These are phyloP conservation scores for Subanguina moxae DNA, from an alignment of 1,140 invertebrate genomes.

Conservation along the genomic window DNA sequence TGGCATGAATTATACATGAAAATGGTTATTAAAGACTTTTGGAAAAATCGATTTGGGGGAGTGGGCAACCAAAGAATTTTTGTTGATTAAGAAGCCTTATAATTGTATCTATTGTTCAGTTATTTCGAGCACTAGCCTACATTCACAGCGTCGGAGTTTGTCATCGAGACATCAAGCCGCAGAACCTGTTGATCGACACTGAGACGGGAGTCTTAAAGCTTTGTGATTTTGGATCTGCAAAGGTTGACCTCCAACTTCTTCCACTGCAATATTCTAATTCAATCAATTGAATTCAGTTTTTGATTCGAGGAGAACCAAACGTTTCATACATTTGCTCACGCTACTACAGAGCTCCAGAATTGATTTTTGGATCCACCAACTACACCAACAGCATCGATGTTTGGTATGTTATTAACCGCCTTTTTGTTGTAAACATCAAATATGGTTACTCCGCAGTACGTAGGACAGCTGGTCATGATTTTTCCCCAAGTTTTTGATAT, in stretches of 20 bases:
- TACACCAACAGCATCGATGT: conserved; percentile 90
- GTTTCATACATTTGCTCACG: conserved; percentile 99
- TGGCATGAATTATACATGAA: too few relatives aligned
- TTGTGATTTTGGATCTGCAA: conserved; percentile 95
- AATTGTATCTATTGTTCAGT: conserved; percentile 68
- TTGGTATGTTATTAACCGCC: background rate
- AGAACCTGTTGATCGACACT: conserved; percentile 79
- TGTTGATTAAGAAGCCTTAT: too few relatives aligned
- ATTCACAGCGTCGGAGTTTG: conserved; percentile 97
- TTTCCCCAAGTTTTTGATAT: too few relatives aligned
- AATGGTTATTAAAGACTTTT: too few relatives aligned
- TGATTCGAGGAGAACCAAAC: conserved; percentile 93
- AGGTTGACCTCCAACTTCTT: conserved; percentile 61
- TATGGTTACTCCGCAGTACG: too few relatives aligned
- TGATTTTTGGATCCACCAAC: conserved; percentile 98
- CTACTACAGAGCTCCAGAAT: conserved; percentile 74
- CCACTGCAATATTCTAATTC: too few relatives aligned
- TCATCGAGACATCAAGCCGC: conserved; percentile 65
- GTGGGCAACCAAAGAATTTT: too few relatives aligned
- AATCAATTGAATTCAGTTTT: conserved; percentile 63
- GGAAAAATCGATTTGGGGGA: too few relatives aligned
- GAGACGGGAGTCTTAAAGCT: conserved; percentile 93
- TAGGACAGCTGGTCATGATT: too few relatives aligned
- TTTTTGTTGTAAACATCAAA: too few relatives aligned
- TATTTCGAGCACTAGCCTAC: conserved; percentile 96